Evolutionary conservation across 2,888 invertebrate species (phyloP), one percentile per base, ranked within the genome.

Genomic region (Calliphora vomitoria): DNA sequence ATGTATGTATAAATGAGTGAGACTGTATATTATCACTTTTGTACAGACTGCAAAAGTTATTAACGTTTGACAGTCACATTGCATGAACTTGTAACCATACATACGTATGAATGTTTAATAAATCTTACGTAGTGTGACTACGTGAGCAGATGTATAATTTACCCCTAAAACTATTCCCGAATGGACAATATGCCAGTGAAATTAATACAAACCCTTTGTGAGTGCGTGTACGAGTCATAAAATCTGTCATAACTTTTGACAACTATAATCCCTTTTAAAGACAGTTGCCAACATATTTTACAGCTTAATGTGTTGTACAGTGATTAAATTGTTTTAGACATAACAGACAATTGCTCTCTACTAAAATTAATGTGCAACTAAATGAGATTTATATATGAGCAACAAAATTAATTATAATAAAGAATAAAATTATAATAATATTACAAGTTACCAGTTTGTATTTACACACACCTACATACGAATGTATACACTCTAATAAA

Each of bases 211-310:
- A 4, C 0, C 15, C 5, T 50, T 3, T 50, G 11, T 50, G 4
- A 50, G 15, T 50, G 15, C 15, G 15, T 50, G 5, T 50, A 50
- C 11, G 11, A 11, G 10, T 4, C 10, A 41, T 64, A 64, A 64
- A 64, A 64, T 64, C 35, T 38, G 64, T 41, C 64, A 64, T 64
- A 38, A 64, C 38, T 64, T 41, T 8, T 41, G n/a, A 64, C 18
- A 64, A 18, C 64, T n/a, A 18, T 38, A 64, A 64, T 35, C 10
- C 18, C 8, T 13, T 64, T 64, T 64, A 18, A 38, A 10, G 10
- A 41, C 18, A 64, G n/a, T 64, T 38, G 8, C n/a, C n/a, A 38
- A 64, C 10, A 38, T n/a, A 18, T 64, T 35, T 38, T 64, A 41
- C 38, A 10, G 38, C 64, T 35, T 15, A 64, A 64, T 35, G 4